phyloP scores from a whole-genome alignment of 2,888 invertebrate genomes.

The Tridacna crocea region DNA sequence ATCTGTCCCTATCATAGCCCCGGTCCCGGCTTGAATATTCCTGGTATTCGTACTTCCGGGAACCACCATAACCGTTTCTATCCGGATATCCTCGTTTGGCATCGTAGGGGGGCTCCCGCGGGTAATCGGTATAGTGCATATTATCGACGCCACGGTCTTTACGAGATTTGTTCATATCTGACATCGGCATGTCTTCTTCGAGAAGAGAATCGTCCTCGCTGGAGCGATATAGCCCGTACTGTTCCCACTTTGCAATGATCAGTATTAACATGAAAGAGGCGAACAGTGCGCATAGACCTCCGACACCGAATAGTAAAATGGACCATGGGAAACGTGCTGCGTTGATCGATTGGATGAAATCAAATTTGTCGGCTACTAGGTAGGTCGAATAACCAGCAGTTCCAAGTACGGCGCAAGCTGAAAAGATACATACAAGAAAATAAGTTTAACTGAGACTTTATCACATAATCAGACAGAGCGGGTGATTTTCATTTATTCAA shows the following conservation, averaged over 20 bases:
- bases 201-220: constrained; percentile 25
- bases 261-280: constrained; percentile 43
- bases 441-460: no score
- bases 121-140: constrained; percentile 20
- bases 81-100: constrained; percentile 33
- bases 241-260: constrained; percentile 44
- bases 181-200: constrained; percentile 35
- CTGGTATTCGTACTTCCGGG: constrained; percentile 14
- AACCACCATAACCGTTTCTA: constrained; percentile 24
- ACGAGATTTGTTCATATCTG: constrained; percentile 40
- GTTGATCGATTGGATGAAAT: constrained; percentile 28
- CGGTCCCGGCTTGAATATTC: neutral
- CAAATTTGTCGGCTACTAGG: constrained; percentile 17
- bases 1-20: constrained; percentile 18
- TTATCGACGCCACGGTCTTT: constrained; percentile 34
- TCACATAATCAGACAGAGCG: no score
- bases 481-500: no score
- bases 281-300: constrained; percentile 37
- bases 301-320: constrained; percentile 50
- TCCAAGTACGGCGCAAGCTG: constrained; percentile 10
- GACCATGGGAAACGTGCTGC: constrained; percentile 60
- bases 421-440: neutral
- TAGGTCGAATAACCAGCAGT: constrained; percentile 1
- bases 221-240: constrained; percentile 43
- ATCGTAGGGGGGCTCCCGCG: constrained; percentile 14